phyloP scores from a whole-genome alignment of 1,140 invertebrate genomes.

The Philopotamus ludificatus region DNA sequence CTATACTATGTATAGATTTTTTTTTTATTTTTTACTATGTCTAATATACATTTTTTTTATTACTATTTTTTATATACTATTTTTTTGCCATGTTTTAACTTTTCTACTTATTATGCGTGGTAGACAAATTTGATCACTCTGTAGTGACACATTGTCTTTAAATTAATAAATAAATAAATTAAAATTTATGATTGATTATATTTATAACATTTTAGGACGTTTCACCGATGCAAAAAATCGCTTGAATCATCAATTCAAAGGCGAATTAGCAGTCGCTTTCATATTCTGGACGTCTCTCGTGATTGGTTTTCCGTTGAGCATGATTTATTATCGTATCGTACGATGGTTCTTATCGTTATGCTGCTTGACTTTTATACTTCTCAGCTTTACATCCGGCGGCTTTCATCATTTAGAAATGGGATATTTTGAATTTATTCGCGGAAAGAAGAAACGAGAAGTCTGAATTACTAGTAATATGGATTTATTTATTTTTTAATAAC shows the following conservation, averaged over 20 bases:
- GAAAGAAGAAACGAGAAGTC: not conserved
- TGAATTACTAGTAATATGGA: no score
- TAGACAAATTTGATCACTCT: no score
- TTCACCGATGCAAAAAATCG: constrained; percentile 33
- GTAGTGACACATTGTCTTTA: no score
- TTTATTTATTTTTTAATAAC: not conserved
- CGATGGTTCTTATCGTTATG: not conserved
- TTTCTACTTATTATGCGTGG: not conserved
- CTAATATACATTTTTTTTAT: no score
- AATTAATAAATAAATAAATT: no score
- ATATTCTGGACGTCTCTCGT: constrained; percentile 37
- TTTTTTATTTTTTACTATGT: no score
- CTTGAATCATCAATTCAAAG: constrained; percentile 3
- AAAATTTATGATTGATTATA: no score
- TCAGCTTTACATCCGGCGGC: constrained; percentile 16
- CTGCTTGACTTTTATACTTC: constrained; percentile 17
- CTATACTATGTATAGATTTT: no score
- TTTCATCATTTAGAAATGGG: constrained; percentile 38
- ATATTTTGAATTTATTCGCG: constrained; percentile 8
- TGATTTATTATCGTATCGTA: constrained; percentile 1
- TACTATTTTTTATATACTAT: no score
- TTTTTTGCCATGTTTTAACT: no score
- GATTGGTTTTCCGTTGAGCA: constrained; percentile 1
- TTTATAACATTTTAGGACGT: constrained; percentile 18
- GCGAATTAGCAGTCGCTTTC: constrained; percentile 21